A percentile compares a stretch with the other conserved stretches of the same genome.
phyloP scores from a whole-genome alignment of 2,113 vertebrate genomes.

The Gavia stellata region DNA sequence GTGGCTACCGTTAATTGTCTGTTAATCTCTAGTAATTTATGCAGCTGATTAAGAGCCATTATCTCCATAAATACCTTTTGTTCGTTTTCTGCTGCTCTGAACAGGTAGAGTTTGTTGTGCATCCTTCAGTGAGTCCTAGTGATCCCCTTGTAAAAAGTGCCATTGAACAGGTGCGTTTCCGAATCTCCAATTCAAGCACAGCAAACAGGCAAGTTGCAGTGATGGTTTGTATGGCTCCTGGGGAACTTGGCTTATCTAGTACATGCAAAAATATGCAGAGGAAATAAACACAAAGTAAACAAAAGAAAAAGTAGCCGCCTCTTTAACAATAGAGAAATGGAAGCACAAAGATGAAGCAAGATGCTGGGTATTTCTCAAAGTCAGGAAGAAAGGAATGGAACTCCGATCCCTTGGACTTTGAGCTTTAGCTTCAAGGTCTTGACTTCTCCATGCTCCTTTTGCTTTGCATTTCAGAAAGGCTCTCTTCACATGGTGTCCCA shows the following conservation, averaged over 20 bases:
- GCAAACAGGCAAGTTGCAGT: conserved; percentile 76
- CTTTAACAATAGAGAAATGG: neutral
- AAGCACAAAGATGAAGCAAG: neutral
- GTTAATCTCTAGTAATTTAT: neutral
- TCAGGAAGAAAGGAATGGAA: neutral
- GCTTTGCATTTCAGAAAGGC: no score
- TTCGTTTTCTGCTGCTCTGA: neutral
- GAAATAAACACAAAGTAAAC: neutral
- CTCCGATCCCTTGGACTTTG: no score
- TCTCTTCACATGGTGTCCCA: no score
- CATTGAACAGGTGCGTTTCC: conserved; percentile 93
- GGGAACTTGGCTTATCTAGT: neutral
- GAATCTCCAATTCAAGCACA: conserved; percentile 86
- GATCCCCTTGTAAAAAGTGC: conserved; percentile 85
- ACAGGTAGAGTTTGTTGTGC: conserved; percentile 90
- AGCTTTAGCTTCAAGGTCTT: no score
- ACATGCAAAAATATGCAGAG: neutral
- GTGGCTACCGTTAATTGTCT: neutral
- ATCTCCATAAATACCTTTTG: neutral
- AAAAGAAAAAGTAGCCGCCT: neutral
- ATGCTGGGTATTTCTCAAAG: neutral
- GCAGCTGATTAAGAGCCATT: neutral
- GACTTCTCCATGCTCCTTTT: no score
- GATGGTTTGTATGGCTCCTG: neutral
- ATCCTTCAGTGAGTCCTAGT: conserved; percentile 86